Evolutionary conservation across 2,888 invertebrate species (phyloP), one percentile per base, ranked within the genome.

Genomic region (Leptopilina myrica): DNA sequence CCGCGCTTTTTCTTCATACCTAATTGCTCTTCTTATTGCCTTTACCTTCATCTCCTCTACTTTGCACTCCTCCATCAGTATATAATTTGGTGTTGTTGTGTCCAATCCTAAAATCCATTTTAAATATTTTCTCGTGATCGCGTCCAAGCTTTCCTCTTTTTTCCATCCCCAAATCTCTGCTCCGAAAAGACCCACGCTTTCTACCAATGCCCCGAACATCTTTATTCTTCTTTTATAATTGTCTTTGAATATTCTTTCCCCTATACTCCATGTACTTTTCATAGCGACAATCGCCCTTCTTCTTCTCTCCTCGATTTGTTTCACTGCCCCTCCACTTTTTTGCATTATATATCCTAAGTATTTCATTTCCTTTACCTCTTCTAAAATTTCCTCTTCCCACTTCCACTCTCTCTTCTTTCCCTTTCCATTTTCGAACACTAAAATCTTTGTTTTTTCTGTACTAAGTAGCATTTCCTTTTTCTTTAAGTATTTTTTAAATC

Each of bases 221-320:
- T 56, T 56, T 14, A 56, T 20, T 20, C 20, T 9, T 14, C 56
- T 56, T 56, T 14, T 56, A 56, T 12, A 56, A 56, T 14, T 56
- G 12, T 56, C 9, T 14, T 56, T 56, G 12, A 56, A 56, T 56
- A 56, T 11, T 11, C 56, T 11, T 56, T 56, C 14, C 5, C 56
- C 56, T 56, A 56, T 9, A 14, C 56, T 56, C 56, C 56, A 56
- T 5, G 56, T 56, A 56, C 56, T 56, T 14, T 56, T 56, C 56
- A 4, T 56, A 12, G 56, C 56, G 12, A 56, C 12, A 5, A 56
- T 56, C 11, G 56, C 7, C 11, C 12, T 56, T 14, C 56, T 56
- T 9, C 14, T 56, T 56, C 92, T 98, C 95, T 20, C 20, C 20
- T 20, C 20, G 20, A 20, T 20, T 20, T 20, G 20, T 20, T 20